phyloP scores from a whole-genome alignment of 2,888 invertebrate genomes.

The Drosophila monieri region DNA sequence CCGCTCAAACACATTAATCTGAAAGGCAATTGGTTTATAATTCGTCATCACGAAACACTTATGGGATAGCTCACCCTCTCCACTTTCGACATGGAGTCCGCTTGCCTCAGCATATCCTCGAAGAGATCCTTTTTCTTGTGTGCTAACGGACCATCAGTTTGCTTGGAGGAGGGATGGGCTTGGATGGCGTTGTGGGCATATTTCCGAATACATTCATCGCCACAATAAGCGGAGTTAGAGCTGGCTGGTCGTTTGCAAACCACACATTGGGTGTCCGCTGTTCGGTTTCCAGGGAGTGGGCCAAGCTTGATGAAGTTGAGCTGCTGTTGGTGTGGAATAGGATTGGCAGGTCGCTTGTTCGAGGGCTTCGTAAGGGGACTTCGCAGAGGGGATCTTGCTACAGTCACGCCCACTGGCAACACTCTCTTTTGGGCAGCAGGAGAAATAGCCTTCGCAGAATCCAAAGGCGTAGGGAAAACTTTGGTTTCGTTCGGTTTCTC shows the following conservation, averaged over 20 bases:
- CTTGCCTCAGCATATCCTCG: slow-evolving; percentile 81
- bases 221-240: slow-evolving; percentile 94
- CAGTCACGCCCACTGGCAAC: slow-evolving; percentile 7
- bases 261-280: slow-evolving; percentile 85
- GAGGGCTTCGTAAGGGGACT: slow-evolving; percentile 8
- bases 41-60: background rate
- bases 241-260: slow-evolving; percentile 90
- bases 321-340: slow-evolving; percentile 61
- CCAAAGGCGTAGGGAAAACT: slow-evolving; percentile 13
- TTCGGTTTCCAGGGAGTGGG: slow-evolving; percentile 18
- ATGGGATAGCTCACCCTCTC: slow-evolving; percentile 73
- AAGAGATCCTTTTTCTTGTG: slow-evolving; percentile 82
- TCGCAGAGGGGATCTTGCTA: slow-evolving; percentile 10
- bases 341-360: slow-evolving; percentile 12
- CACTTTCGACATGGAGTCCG: slow-evolving; percentile 79
- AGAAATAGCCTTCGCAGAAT: slow-evolving; percentile 11
- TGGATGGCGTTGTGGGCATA: slow-evolving; percentile 90
- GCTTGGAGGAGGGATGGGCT: slow-evolving; percentile 60
- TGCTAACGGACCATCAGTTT: slow-evolving; percentile 49
- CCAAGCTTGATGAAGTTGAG: slow-evolving; percentile 68
- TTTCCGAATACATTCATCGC: slow-evolving; percentile 93
- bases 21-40: background rate
- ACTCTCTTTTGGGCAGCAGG: slow-evolving; percentile 18
- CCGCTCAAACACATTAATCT: slow-evolving; percentile 92
- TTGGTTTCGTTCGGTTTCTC: slow-evolving; percentile 38